Percentiles rank a stretch among this genome's conserved stretches.
Evolutionary conservation across 2,888 invertebrate species (phyloP).

Genomic region (Eupelmus urozonus): DNA sequence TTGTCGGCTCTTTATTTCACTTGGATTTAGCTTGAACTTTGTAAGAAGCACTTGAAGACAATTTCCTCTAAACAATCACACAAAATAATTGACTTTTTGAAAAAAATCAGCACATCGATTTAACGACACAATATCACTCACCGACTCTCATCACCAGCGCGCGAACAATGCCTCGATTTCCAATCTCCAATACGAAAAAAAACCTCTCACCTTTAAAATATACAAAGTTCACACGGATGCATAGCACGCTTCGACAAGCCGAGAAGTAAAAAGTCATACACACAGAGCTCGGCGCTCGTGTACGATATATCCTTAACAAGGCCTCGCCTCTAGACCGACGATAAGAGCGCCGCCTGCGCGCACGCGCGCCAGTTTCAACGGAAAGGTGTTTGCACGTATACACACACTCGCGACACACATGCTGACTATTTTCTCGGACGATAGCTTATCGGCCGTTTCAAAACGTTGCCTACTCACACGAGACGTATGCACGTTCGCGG

Average conservation of each 20-base stretch:
- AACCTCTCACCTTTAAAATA: constrained; percentile 1
- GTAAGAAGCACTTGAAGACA: too few relatives aligned
- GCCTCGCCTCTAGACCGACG: constrained; percentile 36
- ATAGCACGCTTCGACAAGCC: background rate
- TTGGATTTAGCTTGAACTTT: too few relatives aligned
- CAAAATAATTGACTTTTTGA: too few relatives aligned
- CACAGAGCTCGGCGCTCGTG: background rate
- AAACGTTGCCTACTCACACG: constrained; percentile 26
- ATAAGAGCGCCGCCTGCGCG: constrained; percentile 25
- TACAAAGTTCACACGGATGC: constrained; percentile 26
- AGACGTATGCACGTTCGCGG: background rate
- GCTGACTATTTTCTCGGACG: constrained; percentile 35
- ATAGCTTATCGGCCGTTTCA: constrained; percentile 46
- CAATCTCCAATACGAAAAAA: background rate
- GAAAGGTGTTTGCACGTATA: constrained; percentile 21
- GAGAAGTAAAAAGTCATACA: background rate
- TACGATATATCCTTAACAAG: constrained; percentile 52
- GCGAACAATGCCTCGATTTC: too few relatives aligned
- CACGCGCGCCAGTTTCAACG: constrained; percentile 3
- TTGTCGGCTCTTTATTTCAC: too few relatives aligned
- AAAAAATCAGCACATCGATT: too few relatives aligned
- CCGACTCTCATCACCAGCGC: too few relatives aligned
- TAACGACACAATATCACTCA: too few relatives aligned
- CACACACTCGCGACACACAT: constrained; percentile 24
- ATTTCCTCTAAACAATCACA: too few relatives aligned